Base-by-base conservation (phyloP, 2,797 vertebrate genomes). In the Eutrigla gurnardus region DNA sequence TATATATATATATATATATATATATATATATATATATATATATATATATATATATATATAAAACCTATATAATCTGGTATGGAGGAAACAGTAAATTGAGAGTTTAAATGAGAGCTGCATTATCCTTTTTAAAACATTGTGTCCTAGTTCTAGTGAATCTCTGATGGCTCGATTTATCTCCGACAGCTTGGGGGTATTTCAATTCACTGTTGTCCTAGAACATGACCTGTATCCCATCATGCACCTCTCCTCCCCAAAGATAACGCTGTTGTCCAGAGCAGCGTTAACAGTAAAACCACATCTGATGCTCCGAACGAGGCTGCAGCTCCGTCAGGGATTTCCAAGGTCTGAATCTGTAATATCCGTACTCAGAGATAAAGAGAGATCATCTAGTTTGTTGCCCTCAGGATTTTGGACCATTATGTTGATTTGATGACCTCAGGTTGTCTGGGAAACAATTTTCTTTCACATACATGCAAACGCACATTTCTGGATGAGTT, bases 111-210 rank as follows among this genome's bases (percentile, higher is more conserved):
- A 14, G 37, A 73, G 67, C 49, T 32, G 47, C 43, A 54, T 66
- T 45, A 13, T 25, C 57, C 70, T 68, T 36, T 35, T 36, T 35
- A 9, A 73, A 78, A 60, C 57, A 66, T 15, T 40, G n/a, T 49
- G 70, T 65, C 66, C 60, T 43, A 42, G 61, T 46, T 33, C 66
- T 65, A 39, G 39, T 50, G 49, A 37, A 57, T 59, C 18, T 67
- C 42, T 1, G 5, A 65, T 57, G 53, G 46, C 65, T 73, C 65
- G 50, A 42, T 82, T 83, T 58, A 68, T 81, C 75, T 85, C 75
- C 74, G 75, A 78, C 82, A 76, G 72, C 77, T 80, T 59, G 15
- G 67, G 67, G 54, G 58, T 18, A 49, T 65, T 61, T 75, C 49
- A 57, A 71, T 65, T 54, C 3, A 3, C 17, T 18, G 37, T 15